Percentiles rank a stretch among this genome's conserved stretches.
phyloP scores from a whole-genome alignment of 1,140 invertebrate genomes.

The Drosophila obscura region DNA sequence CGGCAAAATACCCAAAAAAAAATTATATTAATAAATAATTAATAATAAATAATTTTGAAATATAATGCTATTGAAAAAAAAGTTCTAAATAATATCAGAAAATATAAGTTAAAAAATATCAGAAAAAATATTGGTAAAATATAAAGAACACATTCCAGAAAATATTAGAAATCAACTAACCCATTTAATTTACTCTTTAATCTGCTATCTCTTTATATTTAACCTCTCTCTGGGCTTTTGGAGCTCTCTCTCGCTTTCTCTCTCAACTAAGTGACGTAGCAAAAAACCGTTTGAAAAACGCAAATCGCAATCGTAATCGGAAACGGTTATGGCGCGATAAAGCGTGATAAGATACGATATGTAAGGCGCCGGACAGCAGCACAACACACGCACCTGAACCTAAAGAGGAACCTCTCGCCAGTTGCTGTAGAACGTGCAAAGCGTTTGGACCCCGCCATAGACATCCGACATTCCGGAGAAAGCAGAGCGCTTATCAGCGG shows the following conservation, averaged over 20 bases:
- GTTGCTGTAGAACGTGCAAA: conserved; percentile 50
- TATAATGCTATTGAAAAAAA: no score
- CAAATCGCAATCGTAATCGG: not conserved
- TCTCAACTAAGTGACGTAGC: conserved; percentile 54
- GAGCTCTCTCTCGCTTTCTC: conserved; percentile 14
- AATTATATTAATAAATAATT: no score
- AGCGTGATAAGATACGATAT: not conserved
- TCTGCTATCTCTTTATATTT: not conserved
- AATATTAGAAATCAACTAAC: no score
- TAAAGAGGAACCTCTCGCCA: conserved; percentile 32
- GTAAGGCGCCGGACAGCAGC: no score
- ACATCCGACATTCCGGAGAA: conserved; percentile 11
- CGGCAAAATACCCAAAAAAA: no score
- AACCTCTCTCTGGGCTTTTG: conserved; percentile 23
- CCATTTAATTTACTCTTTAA: no score
- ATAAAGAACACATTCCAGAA: no score
- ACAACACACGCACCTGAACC: conserved; percentile 1
- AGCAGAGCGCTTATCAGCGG: conserved; percentile 58
- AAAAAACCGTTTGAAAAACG: conserved; percentile 46
- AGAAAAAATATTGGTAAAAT: no score
- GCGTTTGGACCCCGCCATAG: conserved; percentile 40
- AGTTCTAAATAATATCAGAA: no score
- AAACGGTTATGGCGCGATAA: conserved; percentile 59
- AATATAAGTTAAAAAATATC: no score
- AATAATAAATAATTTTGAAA: no score